Conservation (phyloP, 1,140 invertebrate species). For the Brachionus manjavacas region DNA sequence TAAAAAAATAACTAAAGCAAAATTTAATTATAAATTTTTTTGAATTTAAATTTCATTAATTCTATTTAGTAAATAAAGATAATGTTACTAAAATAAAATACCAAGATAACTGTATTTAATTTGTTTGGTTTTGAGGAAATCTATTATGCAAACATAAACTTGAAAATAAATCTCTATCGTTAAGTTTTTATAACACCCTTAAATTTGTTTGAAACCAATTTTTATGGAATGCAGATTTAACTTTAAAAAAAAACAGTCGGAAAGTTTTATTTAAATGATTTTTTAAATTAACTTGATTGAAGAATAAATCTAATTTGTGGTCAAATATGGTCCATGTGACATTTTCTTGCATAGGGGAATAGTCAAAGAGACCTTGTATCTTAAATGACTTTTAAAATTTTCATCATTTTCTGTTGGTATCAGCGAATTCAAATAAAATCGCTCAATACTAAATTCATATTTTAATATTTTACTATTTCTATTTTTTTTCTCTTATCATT, state of each 20-base stretch:
- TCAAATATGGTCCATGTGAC: constrained; percentile 79
- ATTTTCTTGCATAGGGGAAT: constrained; percentile 80
- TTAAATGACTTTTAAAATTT: constrained; percentile 55
- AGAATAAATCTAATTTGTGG: background rate
- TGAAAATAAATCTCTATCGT: background rate
- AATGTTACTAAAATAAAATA: background rate
- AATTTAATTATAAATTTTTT: background rate
- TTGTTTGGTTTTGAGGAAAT: background rate
- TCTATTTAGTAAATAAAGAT: background rate
- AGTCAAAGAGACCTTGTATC: constrained; percentile 78
- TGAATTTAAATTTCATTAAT: background rate
- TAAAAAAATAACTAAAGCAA: background rate
- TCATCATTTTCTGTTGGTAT: background rate
- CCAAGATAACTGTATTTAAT: background rate
- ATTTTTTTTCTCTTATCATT: background rate
- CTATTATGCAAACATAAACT: background rate
- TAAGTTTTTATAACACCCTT: background rate
- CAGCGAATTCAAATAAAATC: background rate
- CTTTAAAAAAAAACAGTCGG: background rate
- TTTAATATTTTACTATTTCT: background rate
- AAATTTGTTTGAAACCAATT: background rate
- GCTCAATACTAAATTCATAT: background rate
- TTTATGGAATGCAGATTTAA: background rate
- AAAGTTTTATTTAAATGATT: background rate
- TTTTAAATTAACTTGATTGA: background rate